Base-by-base conservation (phyloP, 2,888 invertebrate genomes). In the Drosophila suboccidentalis region DNA sequence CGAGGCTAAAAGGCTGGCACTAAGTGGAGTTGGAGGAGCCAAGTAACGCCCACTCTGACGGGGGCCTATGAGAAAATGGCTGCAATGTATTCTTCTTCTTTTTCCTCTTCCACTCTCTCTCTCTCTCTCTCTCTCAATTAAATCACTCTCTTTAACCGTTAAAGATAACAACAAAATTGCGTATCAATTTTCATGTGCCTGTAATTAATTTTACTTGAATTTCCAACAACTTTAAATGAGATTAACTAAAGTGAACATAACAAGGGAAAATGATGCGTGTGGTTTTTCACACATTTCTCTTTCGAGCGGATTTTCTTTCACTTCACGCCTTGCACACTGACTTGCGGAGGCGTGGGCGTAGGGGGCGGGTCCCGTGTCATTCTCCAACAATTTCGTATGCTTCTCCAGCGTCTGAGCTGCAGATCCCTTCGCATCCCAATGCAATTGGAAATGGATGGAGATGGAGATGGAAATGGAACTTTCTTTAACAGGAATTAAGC, bases 141-240 rank as follows among this genome's bases (percentile, higher is more conserved):
- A n/a, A 58, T 17, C 10, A 26, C 39, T 10, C 26, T 13, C 51
- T 11, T 39, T 34, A 11, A 39, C 17, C 15, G 15, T 51, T 44
- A 15, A 3, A 65, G 78, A 77, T 85, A 75, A 50, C 13, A 46
- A 61, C 51, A 51, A 34, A 50, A 50, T 36, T 53, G 32, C 22
- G 59, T 57, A 70, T 80, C 73, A 53, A 53, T 75, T 90, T 86
- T 44, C 83, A 65, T 71, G 60, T 80, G 10, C 9, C 8, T 54
- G 15, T 6, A 89, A 91, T 91, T 91, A 90, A 91, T 91, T 87
- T 91, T 91, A 87, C 91, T 91, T 80, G 73, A 78, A 90, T 91
- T 91, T 87, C 92, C 79, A 34, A 34, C 49, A 46, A 8, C 13
- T n/a, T 47, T 17, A 41, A 54, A 71, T 63, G 47, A 60, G 71